Evolutionary conservation across 2,888 invertebrate species (phyloP).

Genomic region (Ochropleura plecta): DNA sequence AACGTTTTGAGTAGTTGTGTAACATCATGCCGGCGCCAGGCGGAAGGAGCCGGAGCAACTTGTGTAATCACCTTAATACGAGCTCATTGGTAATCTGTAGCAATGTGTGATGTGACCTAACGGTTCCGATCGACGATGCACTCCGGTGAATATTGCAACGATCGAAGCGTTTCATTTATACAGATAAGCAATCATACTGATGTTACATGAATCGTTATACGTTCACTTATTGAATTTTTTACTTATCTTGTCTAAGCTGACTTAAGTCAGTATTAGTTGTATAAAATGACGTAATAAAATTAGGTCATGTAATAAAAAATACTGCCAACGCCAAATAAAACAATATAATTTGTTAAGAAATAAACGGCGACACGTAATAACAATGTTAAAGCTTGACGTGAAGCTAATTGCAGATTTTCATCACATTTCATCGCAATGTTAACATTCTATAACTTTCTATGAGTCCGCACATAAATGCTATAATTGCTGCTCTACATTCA

Average conservation of each 20-base stretch:
- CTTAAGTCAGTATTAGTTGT: not conserved
- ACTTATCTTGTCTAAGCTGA: not conserved
- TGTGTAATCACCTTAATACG: conserved; percentile 60
- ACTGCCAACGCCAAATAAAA: conserved; percentile 16
- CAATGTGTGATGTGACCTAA: conserved; percentile 55
- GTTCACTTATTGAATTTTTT: conserved; percentile 1
- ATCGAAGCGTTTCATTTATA: conserved; percentile 18
- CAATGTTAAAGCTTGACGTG: conserved; percentile 54
- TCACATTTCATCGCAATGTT: conserved; percentile 34
- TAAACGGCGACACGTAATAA: conserved; percentile 34
- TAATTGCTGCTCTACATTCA: conserved; percentile 38
- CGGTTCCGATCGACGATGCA: conserved; percentile 24
- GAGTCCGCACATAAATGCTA: conserved; percentile 22
- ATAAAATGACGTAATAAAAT: conserved; percentile 28
- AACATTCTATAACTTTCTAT: conserved; percentile 23
- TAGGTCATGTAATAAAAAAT: conserved; percentile 44
- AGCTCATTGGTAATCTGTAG: conserved; percentile 57
- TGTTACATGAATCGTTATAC: conserved; percentile 6
- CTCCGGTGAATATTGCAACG: conserved; percentile 31
- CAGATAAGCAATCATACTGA: conserved; percentile 19
- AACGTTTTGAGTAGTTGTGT: conserved; percentile 39
- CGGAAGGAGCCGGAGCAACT: conserved; percentile 60
- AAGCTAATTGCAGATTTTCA: conserved; percentile 49
- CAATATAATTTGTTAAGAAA: conserved; percentile 37
- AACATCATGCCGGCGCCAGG: conserved; percentile 39